Evolutionary conservation across 2,888 invertebrate genomes (phyloP), one percentile per base, ranked within the genome.

Genomic region (Drosophila anceps): DNA sequence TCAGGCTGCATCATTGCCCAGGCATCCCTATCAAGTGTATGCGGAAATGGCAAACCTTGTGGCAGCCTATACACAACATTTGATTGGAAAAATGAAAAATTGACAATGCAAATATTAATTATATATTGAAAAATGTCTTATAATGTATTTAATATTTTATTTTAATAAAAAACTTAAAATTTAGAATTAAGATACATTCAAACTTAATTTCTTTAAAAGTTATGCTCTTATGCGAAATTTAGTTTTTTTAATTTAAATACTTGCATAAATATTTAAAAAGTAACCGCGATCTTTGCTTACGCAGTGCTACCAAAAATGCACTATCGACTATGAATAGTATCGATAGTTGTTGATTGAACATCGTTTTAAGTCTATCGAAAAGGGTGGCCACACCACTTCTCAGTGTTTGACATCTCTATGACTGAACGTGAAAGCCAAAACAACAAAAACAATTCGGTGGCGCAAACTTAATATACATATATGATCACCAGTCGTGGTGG

Each of bases 41-140:
- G 75, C 82, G 7, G 77, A 84, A 27, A 81, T 85, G 81, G 81
- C 81, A 3, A 86, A 73, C 39, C 61, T 81, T 37, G 81, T 85
- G 35, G 74, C 87, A 7, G 84, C 81, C 9, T 87, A 84, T 51
- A 78, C 89, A 1, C 84, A 85, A 35, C 84, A 84, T n/a, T 72
- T 88, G 46, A 76, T 85, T 18, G 76, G 66, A 0, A 73, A 78
- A 69, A 50, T 85, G 35, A 48, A 64, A 44, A 51, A 46, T 35
- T 39, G 27, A 54, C 12, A 27, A 39, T 50, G 6, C 29, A 50
- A 18, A 8, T 33, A 33, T 12, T 20, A 6, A 41, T 12, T 15
- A 46, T 35, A 2, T 27, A 24, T 58, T 24, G 9, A 4, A 7
- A 43, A 10, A n/a, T 46, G 27, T 46, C 27, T 9, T n/a, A 27